Evolutionary conservation across 2,888 invertebrate genomes (phyloP).

Genomic region (Idaea dimidiata): DNA sequence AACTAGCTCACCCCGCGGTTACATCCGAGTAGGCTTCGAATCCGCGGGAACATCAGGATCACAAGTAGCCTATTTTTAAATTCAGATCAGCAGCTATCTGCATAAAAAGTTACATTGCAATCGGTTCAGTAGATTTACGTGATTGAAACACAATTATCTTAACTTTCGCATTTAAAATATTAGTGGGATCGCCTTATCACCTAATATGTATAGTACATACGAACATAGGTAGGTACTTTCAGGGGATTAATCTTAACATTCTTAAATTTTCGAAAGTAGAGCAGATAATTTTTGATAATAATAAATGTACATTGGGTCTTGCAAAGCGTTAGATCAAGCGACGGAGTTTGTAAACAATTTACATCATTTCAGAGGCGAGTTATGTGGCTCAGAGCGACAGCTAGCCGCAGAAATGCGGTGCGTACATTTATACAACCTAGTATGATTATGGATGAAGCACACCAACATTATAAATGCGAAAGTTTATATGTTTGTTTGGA

Average conservation of each 20-base stretch:
- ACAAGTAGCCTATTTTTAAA: too few relatives aligned
- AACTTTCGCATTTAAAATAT: too few relatives aligned
- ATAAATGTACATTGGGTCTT: not conserved
- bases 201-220: not conserved
- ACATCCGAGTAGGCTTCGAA: too few relatives aligned
- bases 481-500: too few relatives aligned
- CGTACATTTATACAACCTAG: not conserved
- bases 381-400: not conserved
- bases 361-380: not conserved
- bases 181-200: not conserved
- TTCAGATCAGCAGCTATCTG: too few relatives aligned
- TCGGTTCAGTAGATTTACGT: too few relatives aligned
- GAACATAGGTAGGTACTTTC: not conserved
- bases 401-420: not conserved
- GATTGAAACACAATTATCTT: too few relatives aligned
- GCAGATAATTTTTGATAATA: slow-evolving; percentile 1
- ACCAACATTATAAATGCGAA: too few relatives aligned
- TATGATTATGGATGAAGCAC: not conserved
- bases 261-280: not conserved
- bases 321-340: not conserved
- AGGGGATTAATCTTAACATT: not conserved
- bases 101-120: too few relatives aligned
- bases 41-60: too few relatives aligned
- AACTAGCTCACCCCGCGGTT: too few relatives aligned
- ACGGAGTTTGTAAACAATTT: not conserved